Percentiles rank a stretch among this genome's conserved stretches.
These are phyloP conservation scores for Silurus aristotelis DNA, from an alignment of 2,797 vertebrate species.

Conservation along the genomic window DNA sequence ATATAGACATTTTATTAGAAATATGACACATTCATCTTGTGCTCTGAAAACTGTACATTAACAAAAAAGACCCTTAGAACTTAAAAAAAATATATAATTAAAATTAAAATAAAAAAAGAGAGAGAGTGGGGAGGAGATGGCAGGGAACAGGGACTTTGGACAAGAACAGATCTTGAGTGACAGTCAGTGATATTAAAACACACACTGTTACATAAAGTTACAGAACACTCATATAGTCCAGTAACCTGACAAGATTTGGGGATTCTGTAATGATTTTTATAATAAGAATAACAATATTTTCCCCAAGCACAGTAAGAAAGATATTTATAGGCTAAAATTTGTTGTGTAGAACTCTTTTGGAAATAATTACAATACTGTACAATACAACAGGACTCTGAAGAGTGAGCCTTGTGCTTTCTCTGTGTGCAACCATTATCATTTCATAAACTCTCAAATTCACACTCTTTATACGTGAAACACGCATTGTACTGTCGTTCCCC, in stretches of 20 bases:
- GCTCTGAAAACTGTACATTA: slow-evolving; percentile 97
- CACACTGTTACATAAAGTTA: slow-evolving; percentile 80
- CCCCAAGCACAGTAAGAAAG: slow-evolving; percentile 90
- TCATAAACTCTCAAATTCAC: slow-evolving; percentile 52
- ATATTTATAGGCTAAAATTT: slow-evolving; percentile 91
- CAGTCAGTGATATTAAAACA: slow-evolving; percentile 79
- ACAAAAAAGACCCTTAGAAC: slow-evolving; percentile 77
- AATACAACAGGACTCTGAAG: slow-evolving; percentile 85
- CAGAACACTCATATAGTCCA: slow-evolving; percentile 79
- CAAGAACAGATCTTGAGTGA: slow-evolving; percentile 73
- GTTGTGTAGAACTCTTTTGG: slow-evolving; percentile 86
- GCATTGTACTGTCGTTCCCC: slow-evolving; percentile 60
- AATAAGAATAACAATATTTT: slow-evolving; percentile 76
- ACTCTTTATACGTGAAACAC: slow-evolving; percentile 44
- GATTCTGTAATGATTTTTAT: slow-evolving; percentile 68
- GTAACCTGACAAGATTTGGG: slow-evolving; percentile 69
- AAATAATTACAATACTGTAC: slow-evolving; percentile 92
- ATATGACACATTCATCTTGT: slow-evolving; percentile 96
- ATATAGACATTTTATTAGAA: slow-evolving; percentile 93
- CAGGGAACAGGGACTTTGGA: slow-evolving; percentile 55
- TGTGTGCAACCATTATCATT: slow-evolving; percentile 67
- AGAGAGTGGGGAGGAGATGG: slow-evolving; percentile 49
- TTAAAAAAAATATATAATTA: slow-evolving; percentile 58
- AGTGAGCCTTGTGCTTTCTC: slow-evolving; percentile 88
- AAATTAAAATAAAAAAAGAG: slow-evolving; percentile 28